A percentile compares a stretch with the other conserved stretches of the same genome.
Conservation (phyloP, 2,113 vertebrate genomes). For the Cathartes aura region DNA sequence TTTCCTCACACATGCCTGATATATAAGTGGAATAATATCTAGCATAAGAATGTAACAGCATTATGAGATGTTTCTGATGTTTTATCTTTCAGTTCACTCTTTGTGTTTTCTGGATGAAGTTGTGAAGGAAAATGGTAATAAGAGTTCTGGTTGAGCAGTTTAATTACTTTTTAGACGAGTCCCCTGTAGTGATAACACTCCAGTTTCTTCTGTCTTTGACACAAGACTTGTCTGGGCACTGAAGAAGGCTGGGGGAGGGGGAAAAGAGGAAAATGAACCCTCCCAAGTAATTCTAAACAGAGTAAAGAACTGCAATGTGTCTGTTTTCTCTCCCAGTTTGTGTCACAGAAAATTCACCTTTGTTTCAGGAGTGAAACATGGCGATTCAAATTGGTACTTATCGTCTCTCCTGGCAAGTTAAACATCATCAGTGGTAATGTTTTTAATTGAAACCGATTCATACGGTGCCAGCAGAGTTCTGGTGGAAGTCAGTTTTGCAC, state of each 20-base stretch:
- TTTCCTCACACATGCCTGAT: background rate
- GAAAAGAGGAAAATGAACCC: background rate
- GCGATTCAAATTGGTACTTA: background rate
- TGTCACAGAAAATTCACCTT: background rate
- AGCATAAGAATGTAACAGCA: background rate
- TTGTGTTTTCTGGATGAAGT: constrained; percentile 30
- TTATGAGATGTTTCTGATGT: constrained; percentile 14
- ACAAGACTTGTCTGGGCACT: background rate
- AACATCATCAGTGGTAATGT: background rate
- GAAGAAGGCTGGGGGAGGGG: background rate
- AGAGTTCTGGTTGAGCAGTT: constrained; percentile 39
- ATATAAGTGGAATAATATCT: background rate
- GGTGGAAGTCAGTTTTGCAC: constrained; percentile 1
- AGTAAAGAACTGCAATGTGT: background rate
- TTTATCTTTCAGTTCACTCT: constrained; percentile 19
- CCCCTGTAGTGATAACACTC: constrained; percentile 23
- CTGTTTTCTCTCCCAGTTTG: background rate
- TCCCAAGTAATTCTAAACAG: background rate
- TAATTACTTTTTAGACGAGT: constrained; percentile 35
- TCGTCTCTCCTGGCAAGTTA: background rate
- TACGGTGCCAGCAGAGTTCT: background rate
- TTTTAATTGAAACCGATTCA: constrained; percentile 57
- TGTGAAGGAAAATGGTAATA: constrained; percentile 43
- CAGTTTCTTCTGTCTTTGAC: constrained; percentile 28
- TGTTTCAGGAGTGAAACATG: background rate